phyloP scores from a whole-genome alignment of 2,888 invertebrate species.

The Ctenicera cuprea region DNA sequence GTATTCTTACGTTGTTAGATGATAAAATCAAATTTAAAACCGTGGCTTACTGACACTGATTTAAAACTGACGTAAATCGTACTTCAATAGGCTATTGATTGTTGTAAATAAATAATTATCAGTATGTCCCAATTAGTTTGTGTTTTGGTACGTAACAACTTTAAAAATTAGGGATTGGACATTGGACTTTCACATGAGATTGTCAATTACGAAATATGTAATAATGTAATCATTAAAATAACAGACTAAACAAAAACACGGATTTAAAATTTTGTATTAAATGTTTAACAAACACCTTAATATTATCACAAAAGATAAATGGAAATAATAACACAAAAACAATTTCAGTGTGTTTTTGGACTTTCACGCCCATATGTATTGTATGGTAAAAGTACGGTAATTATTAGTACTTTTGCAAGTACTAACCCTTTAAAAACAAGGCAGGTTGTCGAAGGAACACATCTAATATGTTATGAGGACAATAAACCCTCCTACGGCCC shows the following conservation, averaged over 20 bases:
- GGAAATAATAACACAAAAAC: no score
- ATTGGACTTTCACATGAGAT: neutral
- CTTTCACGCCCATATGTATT: no score
- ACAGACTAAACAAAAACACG: conserved; percentile 13
- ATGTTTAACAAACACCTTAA: neutral
- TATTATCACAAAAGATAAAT: no score
- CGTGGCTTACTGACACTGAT: neutral
- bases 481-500: no score
- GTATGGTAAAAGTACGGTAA: no score
- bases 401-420: no score
- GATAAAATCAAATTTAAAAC: no score
- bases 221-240: neutral
- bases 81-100: neutral
- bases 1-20: no score
- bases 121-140: conserved; percentile 4
- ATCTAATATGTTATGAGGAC: no score
- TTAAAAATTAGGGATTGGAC: neutral
- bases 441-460: no score
- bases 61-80: neutral
- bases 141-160: neutral
- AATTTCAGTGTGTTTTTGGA: no score
- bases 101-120: neutral
- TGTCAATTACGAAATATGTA: conserved; percentile 1
- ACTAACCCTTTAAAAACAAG: no score
- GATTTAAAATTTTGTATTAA: neutral